A percentile compares a stretch with the other conserved stretches of the same genome.
Evolutionary conservation across 2,888 invertebrate species (phyloP).

Genomic region (Autographa gamma): DNA sequence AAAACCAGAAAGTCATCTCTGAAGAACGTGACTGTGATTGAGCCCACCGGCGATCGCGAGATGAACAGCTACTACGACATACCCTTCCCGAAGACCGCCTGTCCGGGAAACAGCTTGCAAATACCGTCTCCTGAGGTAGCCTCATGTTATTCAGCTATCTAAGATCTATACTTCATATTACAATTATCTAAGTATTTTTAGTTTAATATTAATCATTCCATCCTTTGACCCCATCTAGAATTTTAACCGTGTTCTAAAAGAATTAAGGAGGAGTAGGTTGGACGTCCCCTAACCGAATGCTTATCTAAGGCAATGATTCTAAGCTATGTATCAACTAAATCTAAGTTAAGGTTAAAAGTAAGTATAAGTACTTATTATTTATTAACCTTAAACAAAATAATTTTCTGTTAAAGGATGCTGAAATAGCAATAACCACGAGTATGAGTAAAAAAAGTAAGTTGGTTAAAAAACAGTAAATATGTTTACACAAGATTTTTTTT

Average conservation of each 20-base stretch:
- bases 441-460: conserved; percentile 42
- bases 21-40: conserved; percentile 19
- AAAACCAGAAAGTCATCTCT: not conserved
- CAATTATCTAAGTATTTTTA: too few species aligned
- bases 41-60: not conserved
- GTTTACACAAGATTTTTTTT: too few species aligned
- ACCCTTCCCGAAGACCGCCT: not conserved
- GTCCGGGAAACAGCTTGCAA: not conserved
- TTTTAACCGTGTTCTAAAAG: too few species aligned
- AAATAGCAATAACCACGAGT: conserved; percentile 17
- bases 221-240: too few species aligned
- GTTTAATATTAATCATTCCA: too few species aligned
- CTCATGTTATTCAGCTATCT: too few species aligned
- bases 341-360: not conserved
- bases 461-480: not conserved
- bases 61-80: not conserved
- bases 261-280: too few species aligned
- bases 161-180: too few species aligned
- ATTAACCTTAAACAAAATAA: not conserved
- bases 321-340: not conserved
- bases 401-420: conserved; percentile 22
- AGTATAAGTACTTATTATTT: too few species aligned
- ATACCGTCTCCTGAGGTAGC: conserved; percentile 19
- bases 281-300: too few species aligned
- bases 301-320: too few species aligned